Evolutionary conservation across 2,113 vertebrate species (phyloP).

Genomic region (Dasyurus viverrinus): DNA sequence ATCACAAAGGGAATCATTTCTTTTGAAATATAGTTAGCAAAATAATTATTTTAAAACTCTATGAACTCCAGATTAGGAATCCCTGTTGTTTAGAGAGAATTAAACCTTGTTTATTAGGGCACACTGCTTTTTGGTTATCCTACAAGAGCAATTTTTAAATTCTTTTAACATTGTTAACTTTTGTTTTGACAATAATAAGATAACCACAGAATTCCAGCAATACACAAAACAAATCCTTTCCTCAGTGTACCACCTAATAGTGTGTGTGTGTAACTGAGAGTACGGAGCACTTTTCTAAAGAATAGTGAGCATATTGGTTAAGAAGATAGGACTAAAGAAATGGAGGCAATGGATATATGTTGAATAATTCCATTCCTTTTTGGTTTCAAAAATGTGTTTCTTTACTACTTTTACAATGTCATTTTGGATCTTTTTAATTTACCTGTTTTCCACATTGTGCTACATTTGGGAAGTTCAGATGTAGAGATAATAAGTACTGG

Average conservation of each 20-base stretch:
- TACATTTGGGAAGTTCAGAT: conserved; percentile 16
- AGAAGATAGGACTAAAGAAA: not conserved
- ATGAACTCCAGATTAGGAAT: not conserved
- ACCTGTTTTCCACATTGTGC: conserved; percentile 10
- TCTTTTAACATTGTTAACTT: not conserved
- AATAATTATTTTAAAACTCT: not conserved
- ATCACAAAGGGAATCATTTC: not conserved
- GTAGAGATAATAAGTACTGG: conserved; percentile 25
- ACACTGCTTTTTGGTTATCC: not conserved
- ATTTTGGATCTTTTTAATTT: conserved; percentile 4
- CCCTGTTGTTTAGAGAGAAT: not conserved
- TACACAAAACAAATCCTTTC: not conserved
- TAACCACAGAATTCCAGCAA: not conserved
- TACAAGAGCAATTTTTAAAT: not conserved
- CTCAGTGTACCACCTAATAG: not conserved
- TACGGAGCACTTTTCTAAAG: not conserved
- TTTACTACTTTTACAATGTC: conserved; percentile 6
- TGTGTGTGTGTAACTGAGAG: not conserved
- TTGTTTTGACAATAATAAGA: not conserved
- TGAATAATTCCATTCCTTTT: not conserved
- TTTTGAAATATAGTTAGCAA: not conserved
- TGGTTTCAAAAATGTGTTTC: not conserved
- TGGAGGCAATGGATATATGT: not conserved
- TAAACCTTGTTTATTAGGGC: not conserved
- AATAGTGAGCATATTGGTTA: not conserved